These are phyloP conservation scores for Epinephelus malabaricus DNA, from an alignment of 2,797 vertebrate species.

Conservation along the genomic window DNA sequence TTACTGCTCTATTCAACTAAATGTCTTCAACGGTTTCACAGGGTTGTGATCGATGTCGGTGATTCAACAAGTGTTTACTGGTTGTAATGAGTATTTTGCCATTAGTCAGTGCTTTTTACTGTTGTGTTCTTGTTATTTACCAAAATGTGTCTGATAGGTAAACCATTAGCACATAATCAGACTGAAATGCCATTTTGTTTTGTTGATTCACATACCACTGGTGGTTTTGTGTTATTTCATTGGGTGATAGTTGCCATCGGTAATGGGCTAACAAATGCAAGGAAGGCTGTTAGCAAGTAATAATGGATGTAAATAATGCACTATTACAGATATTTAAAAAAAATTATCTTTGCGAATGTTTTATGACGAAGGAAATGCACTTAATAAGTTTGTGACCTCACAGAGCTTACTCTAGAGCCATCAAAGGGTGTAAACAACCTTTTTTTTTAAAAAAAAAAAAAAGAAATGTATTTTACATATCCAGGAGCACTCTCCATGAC, in stretches of 20 bases:
- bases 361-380: not conserved
- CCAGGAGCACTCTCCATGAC: too few species aligned
- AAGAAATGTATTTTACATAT: too few species aligned
- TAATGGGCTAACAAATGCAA: not conserved
- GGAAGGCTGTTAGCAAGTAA: not conserved
- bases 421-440: too few species aligned
- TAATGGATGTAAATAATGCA: not conserved
- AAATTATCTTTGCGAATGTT: not conserved
- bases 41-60: slow-evolving; percentile 5
- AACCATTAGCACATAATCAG: not conserved
- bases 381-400: too few species aligned
- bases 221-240: not conserved
- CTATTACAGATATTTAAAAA: not conserved
- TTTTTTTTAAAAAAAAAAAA: too few species aligned
- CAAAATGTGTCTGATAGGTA: not conserved
- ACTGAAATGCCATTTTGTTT: not conserved
- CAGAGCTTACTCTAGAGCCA: too few species aligned
- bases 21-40: not conserved
- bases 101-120: not conserved
- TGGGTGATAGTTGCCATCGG: not conserved
- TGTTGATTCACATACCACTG: too few species aligned
- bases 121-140: not conserved
- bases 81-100: slow-evolving; percentile 3
- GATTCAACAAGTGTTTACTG: slow-evolving; percentile 32
- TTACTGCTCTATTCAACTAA: slow-evolving; percentile 20